Evolutionary conservation across 2,797 vertebrate genomes (phyloP).

Genomic region (Sciurus vulgaris): DNA sequence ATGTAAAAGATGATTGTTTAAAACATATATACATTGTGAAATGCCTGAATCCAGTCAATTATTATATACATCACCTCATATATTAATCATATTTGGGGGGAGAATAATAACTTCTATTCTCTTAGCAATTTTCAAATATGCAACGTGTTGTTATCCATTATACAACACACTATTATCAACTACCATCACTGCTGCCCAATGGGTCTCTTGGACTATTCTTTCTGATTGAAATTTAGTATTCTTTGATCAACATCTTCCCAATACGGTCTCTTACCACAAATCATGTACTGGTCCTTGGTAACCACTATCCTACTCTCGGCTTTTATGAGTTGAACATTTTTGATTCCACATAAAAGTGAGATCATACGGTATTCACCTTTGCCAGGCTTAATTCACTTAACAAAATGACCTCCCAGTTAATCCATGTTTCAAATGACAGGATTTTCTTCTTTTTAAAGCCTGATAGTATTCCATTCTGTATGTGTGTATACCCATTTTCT

Average conservation of each 20-base stretch:
- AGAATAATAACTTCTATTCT: background rate
- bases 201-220: too few relatives aligned
- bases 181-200: too few relatives aligned
- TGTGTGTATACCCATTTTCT: too few relatives aligned
- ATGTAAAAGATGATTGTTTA: background rate
- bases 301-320: background rate
- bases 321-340: background rate
- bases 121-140: background rate
- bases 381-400: background rate
- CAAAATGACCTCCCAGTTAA: too few relatives aligned
- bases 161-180: too few relatives aligned
- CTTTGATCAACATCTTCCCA: background rate
- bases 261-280: background rate
- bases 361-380: background rate
- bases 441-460: too few relatives aligned
- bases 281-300: background rate
- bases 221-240: background rate
- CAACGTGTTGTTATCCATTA: too few relatives aligned
- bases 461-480: too few relatives aligned
- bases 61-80: background rate
- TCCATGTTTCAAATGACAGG: too few relatives aligned
- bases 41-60: background rate
- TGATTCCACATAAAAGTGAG: too few relatives aligned
- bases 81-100: too few relatives aligned
- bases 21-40: background rate